Percentiles rank a stretch among this genome's conserved stretches.
Conservation (phyloP, 1,140 invertebrate species). For the Drosophila equinoxialis region DNA sequence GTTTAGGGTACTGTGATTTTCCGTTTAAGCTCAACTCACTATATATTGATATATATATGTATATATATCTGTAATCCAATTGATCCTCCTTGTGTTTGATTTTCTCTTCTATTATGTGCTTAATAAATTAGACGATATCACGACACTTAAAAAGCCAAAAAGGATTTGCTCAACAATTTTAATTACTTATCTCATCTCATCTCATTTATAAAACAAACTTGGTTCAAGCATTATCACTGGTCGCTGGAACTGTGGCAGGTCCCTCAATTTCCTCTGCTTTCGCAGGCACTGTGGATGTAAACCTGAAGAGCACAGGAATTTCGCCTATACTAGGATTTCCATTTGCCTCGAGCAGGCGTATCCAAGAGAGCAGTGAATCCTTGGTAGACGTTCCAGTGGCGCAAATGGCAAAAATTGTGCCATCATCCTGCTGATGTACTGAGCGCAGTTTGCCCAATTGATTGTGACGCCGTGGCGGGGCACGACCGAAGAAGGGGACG, state of each 20-base stretch:
- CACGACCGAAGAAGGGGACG: slow-evolving; percentile 85
- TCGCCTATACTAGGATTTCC: slow-evolving; percentile 89
- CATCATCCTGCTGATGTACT: slow-evolving; percentile 96
- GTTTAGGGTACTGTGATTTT: slow-evolving; percentile 77
- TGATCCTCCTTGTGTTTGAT: slow-evolving; percentile 30
- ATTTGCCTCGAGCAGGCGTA: slow-evolving; percentile 91
- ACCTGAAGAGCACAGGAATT: slow-evolving; percentile 92
- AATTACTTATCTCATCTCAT: slow-evolving; percentile 16
- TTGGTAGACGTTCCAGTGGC: slow-evolving; percentile 94
- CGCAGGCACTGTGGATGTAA: slow-evolving; percentile 80
- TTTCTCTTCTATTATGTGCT: slow-evolving; percentile 43
- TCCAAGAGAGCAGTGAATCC: slow-evolving; percentile 96
- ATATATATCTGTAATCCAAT: slow-evolving; percentile 16
- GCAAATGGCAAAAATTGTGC: slow-evolving; percentile 93
- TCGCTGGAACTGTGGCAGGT: slow-evolving; percentile 44
- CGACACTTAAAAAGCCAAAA: background rate
- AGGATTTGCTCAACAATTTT: slow-evolving; percentile 53
- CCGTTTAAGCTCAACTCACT: slow-evolving; percentile 68
- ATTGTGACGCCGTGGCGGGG: slow-evolving; percentile 70
- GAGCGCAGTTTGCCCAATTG: slow-evolving; percentile 84
- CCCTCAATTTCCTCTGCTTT: slow-evolving; percentile 63
- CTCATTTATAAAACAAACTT: slow-evolving; percentile 12
- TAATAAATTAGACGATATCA: slow-evolving; percentile 38
- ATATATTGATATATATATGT: background rate
- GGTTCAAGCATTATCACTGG: slow-evolving; percentile 31